Base-by-base conservation (phyloP, 2,113 vertebrate species). In the Tragelaphus imberbis region DNA sequence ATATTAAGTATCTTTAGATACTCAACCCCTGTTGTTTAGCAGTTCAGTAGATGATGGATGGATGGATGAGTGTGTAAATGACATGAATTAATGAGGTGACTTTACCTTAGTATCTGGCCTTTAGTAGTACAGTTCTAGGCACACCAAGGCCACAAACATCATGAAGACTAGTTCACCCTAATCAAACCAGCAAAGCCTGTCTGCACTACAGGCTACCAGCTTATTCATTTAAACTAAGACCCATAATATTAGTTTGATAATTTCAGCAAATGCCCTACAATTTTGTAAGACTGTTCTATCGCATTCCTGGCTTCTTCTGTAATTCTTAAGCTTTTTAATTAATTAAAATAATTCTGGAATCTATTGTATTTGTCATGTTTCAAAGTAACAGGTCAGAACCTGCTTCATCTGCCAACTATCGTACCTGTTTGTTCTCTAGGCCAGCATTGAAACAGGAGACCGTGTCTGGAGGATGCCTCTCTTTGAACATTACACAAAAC, bases 391-490 rank as follows among this genome's bases (percentile, higher is more conserved):
- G 51, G 56, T 82, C 88, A 77, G 59, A 82, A 61, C 36, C 17
- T 56, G 2, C 49, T 33, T 68, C 55, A 13, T 27, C 25, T 49
- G 1, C 36, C 17, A 68, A 2, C 27, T n/a, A 0, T n/a, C 5
- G 0, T n/a, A 1, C 3, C 15, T 40, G 0, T 93, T 71, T 96
- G 14, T 89, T 90, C 95, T 93, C 12, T 56, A 99, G 99, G 99
- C 99, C 68, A 99, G 99, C 93, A 86, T 99, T 94, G 97, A 99
- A 96, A 99, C 99, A 3, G 99, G 99, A 63, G 99, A 99, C 98
- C 98, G 99, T 91, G 99, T 99, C 80, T 99, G 99, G 99, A 99
- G 99, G 96, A 99, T 99, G 99, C 99, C 99, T 92, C 99, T 99
- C 93, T 99, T 99, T 98, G 99, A 99, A 65, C 99, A 99, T 98